phyloP scores from a whole-genome alignment of 2,797 vertebrate species.

The Gorsachius magnificus region DNA sequence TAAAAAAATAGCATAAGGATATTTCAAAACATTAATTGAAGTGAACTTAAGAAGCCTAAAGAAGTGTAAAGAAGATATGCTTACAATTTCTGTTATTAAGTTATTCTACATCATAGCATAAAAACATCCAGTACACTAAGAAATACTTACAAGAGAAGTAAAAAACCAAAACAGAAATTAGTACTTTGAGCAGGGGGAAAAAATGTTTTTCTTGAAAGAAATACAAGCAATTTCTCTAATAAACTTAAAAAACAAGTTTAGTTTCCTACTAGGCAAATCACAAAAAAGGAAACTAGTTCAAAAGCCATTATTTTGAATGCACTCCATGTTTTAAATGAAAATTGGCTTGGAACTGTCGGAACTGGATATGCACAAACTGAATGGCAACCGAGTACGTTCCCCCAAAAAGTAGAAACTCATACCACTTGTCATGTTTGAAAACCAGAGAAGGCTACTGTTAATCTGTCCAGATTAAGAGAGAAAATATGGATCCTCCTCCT shows the following conservation, averaged over 20 bases:
- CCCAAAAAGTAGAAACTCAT: background rate
- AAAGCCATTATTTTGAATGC: background rate
- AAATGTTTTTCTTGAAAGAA: background rate
- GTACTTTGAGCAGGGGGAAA: background rate
- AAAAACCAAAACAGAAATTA: background rate
- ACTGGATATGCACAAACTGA: background rate
- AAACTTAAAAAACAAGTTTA: background rate
- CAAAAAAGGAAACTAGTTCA: background rate
- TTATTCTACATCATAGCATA: background rate
- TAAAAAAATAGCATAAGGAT: background rate
- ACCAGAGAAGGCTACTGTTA: background rate
- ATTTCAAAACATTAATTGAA: background rate
- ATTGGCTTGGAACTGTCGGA: background rate
- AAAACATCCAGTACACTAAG: background rate
- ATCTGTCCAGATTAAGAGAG: background rate
- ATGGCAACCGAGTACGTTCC: fast-evolving
- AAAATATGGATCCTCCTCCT: background rate
- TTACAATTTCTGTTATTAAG: background rate
- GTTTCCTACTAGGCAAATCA: background rate
- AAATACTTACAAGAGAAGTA: background rate
- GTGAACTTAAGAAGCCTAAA: background rate
- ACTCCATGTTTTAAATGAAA: background rate
- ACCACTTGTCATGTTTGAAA: background rate
- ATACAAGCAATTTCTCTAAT: background rate
- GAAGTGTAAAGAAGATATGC: background rate